Evolutionary conservation across 2,888 invertebrate genomes (phyloP).

Genomic region (Trisateles emortualis): DNA sequence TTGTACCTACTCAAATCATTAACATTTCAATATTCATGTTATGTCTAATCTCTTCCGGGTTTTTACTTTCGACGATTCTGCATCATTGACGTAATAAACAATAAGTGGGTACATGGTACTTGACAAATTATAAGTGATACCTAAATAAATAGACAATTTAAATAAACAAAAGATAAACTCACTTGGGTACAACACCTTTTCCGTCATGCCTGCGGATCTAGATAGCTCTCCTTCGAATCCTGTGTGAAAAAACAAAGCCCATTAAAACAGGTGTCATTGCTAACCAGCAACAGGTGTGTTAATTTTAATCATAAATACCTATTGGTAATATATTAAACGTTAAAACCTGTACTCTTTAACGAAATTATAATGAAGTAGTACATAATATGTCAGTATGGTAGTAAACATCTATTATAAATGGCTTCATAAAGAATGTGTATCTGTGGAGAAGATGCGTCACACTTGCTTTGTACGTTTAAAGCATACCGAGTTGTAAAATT

Average conservation of each 20-base stretch:
- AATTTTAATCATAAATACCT: not conserved
- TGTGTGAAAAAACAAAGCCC: slow-evolving; percentile 64
- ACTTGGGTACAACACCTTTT: slow-evolving; percentile 93
- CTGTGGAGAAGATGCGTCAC: slow-evolving; percentile 39
- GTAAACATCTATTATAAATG: slow-evolving; percentile 9
- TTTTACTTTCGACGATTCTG: not conserved
- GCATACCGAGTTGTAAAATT: slow-evolving; percentile 37
- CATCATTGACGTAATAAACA: not conserved
- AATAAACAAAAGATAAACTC: slow-evolving; percentile 74
- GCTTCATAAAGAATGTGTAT: slow-evolving; percentile 7
- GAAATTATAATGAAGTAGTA: slow-evolving; percentile 5
- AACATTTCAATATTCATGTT: not conserved
- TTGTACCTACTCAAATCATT: not conserved
- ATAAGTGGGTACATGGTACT: too few relatives aligned
- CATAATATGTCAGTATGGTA: slow-evolving; percentile 1
- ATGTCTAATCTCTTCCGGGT: not conserved
- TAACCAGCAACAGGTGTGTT: not conserved
- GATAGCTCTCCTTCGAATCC: slow-evolving; percentile 87
- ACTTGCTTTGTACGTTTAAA: slow-evolving; percentile 22
- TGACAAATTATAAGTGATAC: too few relatives aligned
- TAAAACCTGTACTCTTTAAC: not conserved
- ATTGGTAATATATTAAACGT: too few relatives aligned
- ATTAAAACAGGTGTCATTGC: slow-evolving; percentile 1
- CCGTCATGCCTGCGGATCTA: slow-evolving; percentile 91
- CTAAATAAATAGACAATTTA: not conserved